These are phyloP conservation scores for Mycogona germanica DNA, from an alignment of 2,888 invertebrate genomes.

Conservation along the genomic window DNA sequence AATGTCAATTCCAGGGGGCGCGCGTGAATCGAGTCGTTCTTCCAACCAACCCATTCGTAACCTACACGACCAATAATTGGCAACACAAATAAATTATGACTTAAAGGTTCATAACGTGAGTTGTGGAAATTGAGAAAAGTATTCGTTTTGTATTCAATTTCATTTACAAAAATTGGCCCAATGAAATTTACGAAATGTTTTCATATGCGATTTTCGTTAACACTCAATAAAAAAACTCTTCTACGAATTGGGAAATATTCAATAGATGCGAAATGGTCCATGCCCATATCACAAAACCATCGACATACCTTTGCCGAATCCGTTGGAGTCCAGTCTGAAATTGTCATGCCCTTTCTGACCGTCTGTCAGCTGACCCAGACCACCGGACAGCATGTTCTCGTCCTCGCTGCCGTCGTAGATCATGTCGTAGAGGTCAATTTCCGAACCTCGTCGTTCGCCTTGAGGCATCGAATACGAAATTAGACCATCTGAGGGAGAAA, in stretches of 20 bases:
- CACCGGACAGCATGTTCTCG: constrained; percentile 56
- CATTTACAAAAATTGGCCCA: too few species aligned
- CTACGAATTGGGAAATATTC: too few species aligned
- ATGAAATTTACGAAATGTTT: too few species aligned
- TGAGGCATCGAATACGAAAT: constrained; percentile 78
- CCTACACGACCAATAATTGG: too few species aligned
- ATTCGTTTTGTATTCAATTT: too few species aligned
- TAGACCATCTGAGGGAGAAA: constrained; percentile 52
- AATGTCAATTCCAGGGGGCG: constrained; percentile 60
- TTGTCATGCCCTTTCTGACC: constrained; percentile 64
- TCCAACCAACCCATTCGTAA: constrained; percentile 87
- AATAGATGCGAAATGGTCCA: too few species aligned
- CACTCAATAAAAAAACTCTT: too few species aligned
- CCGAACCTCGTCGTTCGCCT: constrained; percentile 66
- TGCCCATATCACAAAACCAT: too few species aligned
- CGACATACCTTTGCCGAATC: constrained; percentile 40
- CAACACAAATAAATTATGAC: neutral
- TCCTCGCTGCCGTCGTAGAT: constrained; percentile 77
- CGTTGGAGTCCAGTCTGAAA: constrained; percentile 52
- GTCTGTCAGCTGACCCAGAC: constrained; percentile 74
- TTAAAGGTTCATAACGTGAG: neutral
- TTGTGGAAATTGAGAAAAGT: neutral
- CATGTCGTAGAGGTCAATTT: constrained; percentile 68
- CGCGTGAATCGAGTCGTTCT: constrained; percentile 51
- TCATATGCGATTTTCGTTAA: too few species aligned